Percentiles rank a stretch among this genome's conserved stretches.
These are phyloP conservation scores for Crossaster papposus DNA, from an alignment of 53 echinoderm and acorn worm species.

Conservation along the genomic window DNA sequence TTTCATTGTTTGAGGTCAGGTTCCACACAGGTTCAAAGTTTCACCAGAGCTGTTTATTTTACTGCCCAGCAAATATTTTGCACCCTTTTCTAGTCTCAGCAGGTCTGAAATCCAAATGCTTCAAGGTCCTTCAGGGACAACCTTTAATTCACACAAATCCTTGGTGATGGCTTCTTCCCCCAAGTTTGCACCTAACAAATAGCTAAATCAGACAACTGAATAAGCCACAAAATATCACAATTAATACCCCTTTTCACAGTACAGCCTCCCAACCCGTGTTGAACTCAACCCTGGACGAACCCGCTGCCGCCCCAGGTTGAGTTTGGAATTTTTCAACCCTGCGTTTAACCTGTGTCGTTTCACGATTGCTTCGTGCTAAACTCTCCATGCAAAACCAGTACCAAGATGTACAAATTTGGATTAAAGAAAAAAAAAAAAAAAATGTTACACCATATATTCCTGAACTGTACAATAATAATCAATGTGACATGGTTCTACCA, in stretches of 20 bases:
- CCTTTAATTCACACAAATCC: neutral
- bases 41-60: conserved; percentile 8
- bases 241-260: too few species aligned
- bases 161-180: neutral
- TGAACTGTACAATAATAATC: neutral
- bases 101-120: neutral
- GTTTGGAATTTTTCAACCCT: too few species aligned
- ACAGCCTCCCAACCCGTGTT: too few species aligned
- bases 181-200: neutral
- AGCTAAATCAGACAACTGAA: too few species aligned
- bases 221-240: too few species aligned
- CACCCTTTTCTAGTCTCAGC: neutral
- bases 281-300: too few species aligned
- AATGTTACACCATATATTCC: too few species aligned
- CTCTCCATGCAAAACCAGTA: neutral
- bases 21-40: neutral
- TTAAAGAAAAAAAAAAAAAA: neutral
- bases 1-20: neutral
- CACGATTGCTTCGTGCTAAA: too few species aligned
- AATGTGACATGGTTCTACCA: neutral
- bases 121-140: conserved; percentile 7
- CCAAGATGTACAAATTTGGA: neutral
- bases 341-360: too few species aligned
- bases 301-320: too few species aligned
- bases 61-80: conserved; percentile 14